These are phyloP conservation scores for Synanthedon tipuliformis DNA, from an alignment of 2,888 invertebrate genomes.

Conservation along the genomic window DNA sequence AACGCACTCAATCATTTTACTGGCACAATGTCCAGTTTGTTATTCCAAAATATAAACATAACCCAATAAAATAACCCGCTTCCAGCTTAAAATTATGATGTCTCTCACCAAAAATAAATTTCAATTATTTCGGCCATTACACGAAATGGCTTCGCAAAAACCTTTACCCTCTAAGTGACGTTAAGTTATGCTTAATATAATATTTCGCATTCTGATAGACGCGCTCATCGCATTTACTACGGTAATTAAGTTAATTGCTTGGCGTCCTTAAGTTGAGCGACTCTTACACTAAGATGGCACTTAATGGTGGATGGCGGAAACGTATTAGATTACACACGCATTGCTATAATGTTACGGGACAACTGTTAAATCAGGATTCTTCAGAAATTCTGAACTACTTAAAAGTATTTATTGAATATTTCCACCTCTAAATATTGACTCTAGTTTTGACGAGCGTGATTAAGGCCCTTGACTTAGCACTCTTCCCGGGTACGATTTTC, in stretches of 20 bases:
- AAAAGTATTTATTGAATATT: too few relatives aligned
- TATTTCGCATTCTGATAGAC: conserved; percentile 38
- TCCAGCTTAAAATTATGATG: not conserved
- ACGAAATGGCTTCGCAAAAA: not conserved
- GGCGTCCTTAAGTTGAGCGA: conserved; percentile 29
- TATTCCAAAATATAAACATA: too few relatives aligned
- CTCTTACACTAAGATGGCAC: conserved; percentile 30
- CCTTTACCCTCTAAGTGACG: not conserved
- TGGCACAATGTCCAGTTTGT: too few relatives aligned
- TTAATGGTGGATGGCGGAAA: conserved; percentile 22
- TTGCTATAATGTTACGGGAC: not conserved
- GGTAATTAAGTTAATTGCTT: conserved; percentile 48
- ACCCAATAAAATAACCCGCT: too few relatives aligned
- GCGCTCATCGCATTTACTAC: conserved; percentile 39
- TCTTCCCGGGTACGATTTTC: too few relatives aligned
- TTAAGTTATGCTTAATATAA: conserved; percentile 9
- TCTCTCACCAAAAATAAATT: not conserved
- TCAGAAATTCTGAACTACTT: too few relatives aligned
- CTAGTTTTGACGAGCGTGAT: too few relatives aligned
- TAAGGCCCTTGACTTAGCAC: too few relatives aligned
- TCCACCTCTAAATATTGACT: too few relatives aligned
- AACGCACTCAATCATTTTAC: too few relatives aligned
- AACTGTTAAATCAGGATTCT: too few relatives aligned
- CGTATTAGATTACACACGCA: not conserved
- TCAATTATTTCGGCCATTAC: not conserved